Evolutionary conservation across 1,140 invertebrate species (phyloP), one percentile per base, ranked within the genome.

Genomic region (Periplaneta americana): DNA sequence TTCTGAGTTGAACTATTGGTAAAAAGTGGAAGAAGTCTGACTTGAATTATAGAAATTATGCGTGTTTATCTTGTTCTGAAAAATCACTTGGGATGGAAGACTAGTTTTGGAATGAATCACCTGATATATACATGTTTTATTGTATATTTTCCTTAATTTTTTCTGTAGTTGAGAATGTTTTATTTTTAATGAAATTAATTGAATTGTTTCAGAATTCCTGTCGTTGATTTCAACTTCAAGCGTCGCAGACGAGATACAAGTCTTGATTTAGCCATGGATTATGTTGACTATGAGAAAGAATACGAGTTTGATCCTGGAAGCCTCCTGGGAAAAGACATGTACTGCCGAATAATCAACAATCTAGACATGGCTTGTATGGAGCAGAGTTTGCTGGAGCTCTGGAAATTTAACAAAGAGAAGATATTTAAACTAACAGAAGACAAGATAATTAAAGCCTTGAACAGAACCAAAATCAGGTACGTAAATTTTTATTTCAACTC

Each of bases 381-480:
- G 81, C 87, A 89, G 82, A 95, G 92, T 87, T 89, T 95, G 83
- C 86, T 94, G 77, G 93, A 95, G 85, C 87, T 96, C 82, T 96
- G 93, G 93, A 88, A 91, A 34, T 94, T 90, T 85, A 88, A 93
- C 85, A 85, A 87, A 37, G 86, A 87, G 28, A 80, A 88, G 75
- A 92, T 95, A 74, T 85, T 85, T 18, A 88, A 88, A 74, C 85
- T 92, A 76, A 92, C 92, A 2, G 90, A 90, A 84, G 83, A 91
- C 78, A 91, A 94, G 81, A 93, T 95, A 83, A 85, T 94, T 17
- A 84, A 87, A 13, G 90, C 89, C 84, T 85, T 95, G 36, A 94
- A 95, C 87, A 86, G 87, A 39, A 86, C 89, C 33, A 91, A 89
- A 84, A 85, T 84, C 39, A 88, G 88, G 88, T 88, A 84, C n/a